These are phyloP conservation scores for Rhynchotus rufescens DNA, from an alignment of 2,797 vertebrate genomes.

Conservation along the genomic window DNA sequence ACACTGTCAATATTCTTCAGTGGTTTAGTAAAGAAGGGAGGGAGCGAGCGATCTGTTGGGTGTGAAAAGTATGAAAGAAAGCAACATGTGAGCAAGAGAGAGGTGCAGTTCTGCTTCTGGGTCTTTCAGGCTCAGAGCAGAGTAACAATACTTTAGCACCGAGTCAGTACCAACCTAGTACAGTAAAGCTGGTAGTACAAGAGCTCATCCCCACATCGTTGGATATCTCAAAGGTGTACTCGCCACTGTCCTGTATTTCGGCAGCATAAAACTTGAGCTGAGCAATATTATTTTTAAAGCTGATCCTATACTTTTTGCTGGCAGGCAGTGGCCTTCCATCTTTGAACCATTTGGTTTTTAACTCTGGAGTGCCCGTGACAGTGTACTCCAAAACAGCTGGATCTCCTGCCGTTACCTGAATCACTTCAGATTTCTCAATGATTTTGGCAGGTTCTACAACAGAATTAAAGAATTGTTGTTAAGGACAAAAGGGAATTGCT, in stretches of 20 bases:
- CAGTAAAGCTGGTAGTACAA: conserved; percentile 90
- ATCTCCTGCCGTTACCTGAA: conserved; percentile 95
- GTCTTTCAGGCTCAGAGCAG: background rate
- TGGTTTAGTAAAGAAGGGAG: conserved; percentile 93
- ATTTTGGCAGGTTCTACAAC: conserved; percentile 94
- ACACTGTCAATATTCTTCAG: conserved; percentile 92
- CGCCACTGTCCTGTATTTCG: conserved; percentile 91
- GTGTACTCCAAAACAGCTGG: conserved; percentile 93
- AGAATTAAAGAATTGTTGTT: conserved; percentile 70
- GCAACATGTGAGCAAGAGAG: background rate
- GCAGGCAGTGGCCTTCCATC: conserved; percentile 90
- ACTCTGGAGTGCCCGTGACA: conserved; percentile 92
- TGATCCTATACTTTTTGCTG: conserved; percentile 95
- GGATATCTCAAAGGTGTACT: conserved; percentile 94
- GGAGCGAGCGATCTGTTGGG: conserved; percentile 92
- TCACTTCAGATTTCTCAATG: conserved; percentile 91
- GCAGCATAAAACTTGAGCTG: conserved; percentile 92
- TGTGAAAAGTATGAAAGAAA: conserved; percentile 75
- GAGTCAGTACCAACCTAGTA: conserved; percentile 89
- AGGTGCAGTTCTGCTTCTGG: background rate
- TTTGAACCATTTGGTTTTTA: conserved; percentile 96
- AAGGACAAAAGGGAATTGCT: conserved; percentile 15
- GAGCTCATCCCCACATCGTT: conserved; percentile 95
- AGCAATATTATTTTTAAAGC: conserved; percentile 92
- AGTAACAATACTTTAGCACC: background rate